Conservation (phyloP, 2,113 vertebrate species). For the Thermophis baileyi region DNA sequence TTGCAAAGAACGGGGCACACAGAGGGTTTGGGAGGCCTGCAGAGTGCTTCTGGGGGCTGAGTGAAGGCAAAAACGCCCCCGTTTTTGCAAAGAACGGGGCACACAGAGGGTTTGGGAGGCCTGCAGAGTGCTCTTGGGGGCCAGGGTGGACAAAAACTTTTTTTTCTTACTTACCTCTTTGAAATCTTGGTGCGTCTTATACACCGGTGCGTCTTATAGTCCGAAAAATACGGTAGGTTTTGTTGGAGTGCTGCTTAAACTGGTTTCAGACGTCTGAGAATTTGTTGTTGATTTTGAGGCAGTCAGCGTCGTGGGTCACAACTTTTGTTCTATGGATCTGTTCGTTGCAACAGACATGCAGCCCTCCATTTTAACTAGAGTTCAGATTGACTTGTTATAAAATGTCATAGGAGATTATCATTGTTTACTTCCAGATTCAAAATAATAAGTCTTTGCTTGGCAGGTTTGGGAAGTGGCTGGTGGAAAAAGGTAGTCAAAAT, state of each 20-base stretch:
- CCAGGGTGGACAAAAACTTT: no score
- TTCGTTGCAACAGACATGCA: background rate
- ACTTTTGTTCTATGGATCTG: background rate
- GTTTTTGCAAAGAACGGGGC: no score
- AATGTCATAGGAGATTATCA: background rate
- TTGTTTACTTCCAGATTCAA: conserved; percentile 7
- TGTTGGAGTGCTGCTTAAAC: background rate
- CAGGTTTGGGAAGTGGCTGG: background rate
- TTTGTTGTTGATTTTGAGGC: background rate
- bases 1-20: no score
- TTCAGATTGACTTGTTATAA: background rate
- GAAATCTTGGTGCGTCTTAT: no score
- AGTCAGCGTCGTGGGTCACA: background rate
- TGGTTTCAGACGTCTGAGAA: background rate
- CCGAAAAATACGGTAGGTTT: no score
- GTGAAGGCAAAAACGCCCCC: no score
- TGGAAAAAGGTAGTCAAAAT: conserved; percentile 4
- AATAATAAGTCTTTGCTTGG: conserved; percentile 21
- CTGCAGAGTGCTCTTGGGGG: no score
- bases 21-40: no score
- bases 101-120: no score
- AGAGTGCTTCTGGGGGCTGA: no score
- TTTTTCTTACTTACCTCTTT: no score
- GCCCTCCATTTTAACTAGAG: background rate
- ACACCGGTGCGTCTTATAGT: no score